Base-by-base conservation (phyloP, 2,113 vertebrate species). In the Conger conger region DNA sequence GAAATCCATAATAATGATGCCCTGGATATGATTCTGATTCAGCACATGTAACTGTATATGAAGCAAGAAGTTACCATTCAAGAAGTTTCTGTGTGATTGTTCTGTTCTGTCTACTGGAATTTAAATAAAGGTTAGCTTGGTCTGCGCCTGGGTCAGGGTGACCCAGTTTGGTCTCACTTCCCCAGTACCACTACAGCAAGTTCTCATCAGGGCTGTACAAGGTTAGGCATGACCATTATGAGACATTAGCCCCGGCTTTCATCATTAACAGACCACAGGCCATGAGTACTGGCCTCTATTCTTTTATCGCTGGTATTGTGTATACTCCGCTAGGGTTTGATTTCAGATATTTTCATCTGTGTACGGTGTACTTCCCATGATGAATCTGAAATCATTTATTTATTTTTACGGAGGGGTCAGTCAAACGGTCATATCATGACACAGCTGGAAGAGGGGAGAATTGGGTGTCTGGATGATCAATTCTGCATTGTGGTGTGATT, bases 181-280 rank as follows among this genome's bases (percentile, higher is more conserved):
- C 94, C 37, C 92, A 92, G 18, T 20, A 93, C 93, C 92, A 92
- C 91, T 93, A 92, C 92, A 93, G 92, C 91, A 92, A 83, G 90
- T 92, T 91, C 93, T 94, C 93, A 95, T 94, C 93, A 93, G 93
- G 93, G 94, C 93, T 95, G 94, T 92, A 94, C 93, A 92, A 93
- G 93, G 94, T 94, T 96, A 95, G 95, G 93, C 92, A 94, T 92
- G 87, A 91, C 94, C 94, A 94, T 95, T 95, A 95, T 93, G 92
- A 93, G 91, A 90, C 91, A 91, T 94, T 94, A 92, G 93, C 93
- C 93, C 93, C 92, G 92, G 90, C 92, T 91, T 89, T 87, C 86
- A 93, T 91, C 93, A 93, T 91, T 91, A 91, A 92, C 90, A 92
- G 76, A 45, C 81, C 63, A 38, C 20, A 79, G 77, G 53, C 79